Evolutionary conservation across 2,797 vertebrate species (phyloP).

Genomic region (Hydrocynus forskahlii): DNA sequence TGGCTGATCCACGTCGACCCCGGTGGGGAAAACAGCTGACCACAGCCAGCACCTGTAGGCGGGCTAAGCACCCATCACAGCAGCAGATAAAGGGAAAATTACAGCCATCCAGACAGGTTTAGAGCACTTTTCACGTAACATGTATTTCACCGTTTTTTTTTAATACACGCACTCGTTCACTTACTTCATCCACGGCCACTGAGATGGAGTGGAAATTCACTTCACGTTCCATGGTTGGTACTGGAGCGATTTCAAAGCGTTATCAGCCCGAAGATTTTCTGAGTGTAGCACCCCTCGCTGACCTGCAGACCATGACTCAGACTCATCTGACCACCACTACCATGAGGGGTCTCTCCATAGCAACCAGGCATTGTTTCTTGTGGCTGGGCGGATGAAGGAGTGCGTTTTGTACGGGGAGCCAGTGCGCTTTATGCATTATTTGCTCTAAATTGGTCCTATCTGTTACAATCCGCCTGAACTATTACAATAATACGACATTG

Average conservation of each 20-base stretch:
- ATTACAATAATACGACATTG: conserved; percentile 35
- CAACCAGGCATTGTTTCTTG: conserved; percentile 44
- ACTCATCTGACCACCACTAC: conserved; percentile 26
- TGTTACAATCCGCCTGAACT: conserved; percentile 7
- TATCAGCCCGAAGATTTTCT: neutral
- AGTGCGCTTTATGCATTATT: neutral
- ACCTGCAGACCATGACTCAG: conserved; percentile 43
- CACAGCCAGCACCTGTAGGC: conserved; percentile 9
- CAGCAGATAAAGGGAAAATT: neutral
- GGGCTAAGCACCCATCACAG: neutral
- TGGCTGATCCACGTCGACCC: conserved; percentile 3
- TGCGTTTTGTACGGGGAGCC: neutral
- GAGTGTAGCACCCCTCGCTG: conserved; percentile 5
- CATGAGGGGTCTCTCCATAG: conserved; percentile 52
- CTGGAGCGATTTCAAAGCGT: neutral
- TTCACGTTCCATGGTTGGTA: neutral
- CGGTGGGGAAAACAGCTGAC: conserved; percentile 3
- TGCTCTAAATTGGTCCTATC: neutral
- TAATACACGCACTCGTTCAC: neutral
- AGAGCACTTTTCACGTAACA: neutral
- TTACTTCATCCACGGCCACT: neutral
- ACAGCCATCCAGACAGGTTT: neutral
- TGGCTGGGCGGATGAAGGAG: conserved; percentile 27
- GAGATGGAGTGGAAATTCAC: neutral
- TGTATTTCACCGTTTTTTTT: neutral